Evolutionary conservation across 2,113 vertebrate species (phyloP).

Genomic region (Passer domesticus): DNA sequence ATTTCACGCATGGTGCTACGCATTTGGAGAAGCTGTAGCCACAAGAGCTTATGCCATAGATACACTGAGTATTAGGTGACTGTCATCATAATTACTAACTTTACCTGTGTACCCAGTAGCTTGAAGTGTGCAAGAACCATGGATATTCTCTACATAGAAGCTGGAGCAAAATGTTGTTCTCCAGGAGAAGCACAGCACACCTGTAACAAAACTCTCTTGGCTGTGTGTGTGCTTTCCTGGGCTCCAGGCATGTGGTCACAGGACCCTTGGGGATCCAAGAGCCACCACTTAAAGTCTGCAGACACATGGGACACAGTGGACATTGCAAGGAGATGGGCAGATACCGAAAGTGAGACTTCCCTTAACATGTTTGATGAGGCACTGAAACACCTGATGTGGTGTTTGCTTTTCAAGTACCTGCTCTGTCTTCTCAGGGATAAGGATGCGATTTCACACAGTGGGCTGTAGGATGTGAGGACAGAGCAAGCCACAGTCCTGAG

Average conservation of each 20-base stretch:
- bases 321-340: not conserved
- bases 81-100: not conserved
- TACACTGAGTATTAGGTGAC: not conserved
- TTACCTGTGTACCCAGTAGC: not conserved
- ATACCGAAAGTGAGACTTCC: fast-evolving
- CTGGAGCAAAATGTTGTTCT: not conserved
- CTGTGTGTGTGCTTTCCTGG: not conserved
- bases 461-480: not conserved
- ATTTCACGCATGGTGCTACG: not conserved
- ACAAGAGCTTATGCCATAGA: not conserved
- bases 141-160: not conserved
- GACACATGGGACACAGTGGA: not conserved
- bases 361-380: not conserved
- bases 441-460: not conserved
- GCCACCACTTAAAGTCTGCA: not conserved
- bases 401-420: not conserved
- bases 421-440: not conserved
- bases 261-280: not conserved
- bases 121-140: not conserved
- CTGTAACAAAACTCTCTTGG: not conserved
- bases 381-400: not conserved
- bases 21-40: not conserved
- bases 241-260: not conserved
- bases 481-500: not conserved
- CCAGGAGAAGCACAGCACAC: not conserved